A percentile compares a stretch with the other conserved stretches of the same genome.
phyloP scores from a whole-genome alignment of 2,888 invertebrate genomes.

The Monopis laevigella region DNA sequence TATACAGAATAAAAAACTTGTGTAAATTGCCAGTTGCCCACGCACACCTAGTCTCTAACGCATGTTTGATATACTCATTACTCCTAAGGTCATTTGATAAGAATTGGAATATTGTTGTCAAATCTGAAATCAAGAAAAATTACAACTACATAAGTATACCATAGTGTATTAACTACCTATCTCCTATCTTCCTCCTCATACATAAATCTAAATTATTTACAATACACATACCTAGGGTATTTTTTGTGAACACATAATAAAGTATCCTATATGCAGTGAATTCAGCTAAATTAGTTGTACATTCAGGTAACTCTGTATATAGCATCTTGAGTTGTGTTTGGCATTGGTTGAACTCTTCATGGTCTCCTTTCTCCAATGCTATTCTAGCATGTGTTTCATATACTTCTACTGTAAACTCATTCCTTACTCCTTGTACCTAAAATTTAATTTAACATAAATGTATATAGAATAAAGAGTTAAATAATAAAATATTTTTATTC shows the following conservation, averaged over 20 bases:
- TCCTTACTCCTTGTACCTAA: constrained; percentile 94
- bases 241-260: constrained; percentile 98
- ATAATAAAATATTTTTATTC: constrained; percentile 13
- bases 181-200: no score
- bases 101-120: constrained; percentile 89
- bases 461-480: background rate
- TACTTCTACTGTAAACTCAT: constrained; percentile 95
- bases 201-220: no score
- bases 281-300: constrained; percentile 81
- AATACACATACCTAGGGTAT: constrained; percentile 87
- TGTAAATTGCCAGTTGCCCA: constrained; percentile 95
- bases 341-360: constrained; percentile 99
- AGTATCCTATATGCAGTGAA: constrained; percentile 97
- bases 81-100: constrained; percentile 80
- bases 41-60: constrained; percentile 88
- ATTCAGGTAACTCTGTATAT: constrained; percentile 80
- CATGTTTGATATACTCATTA: constrained; percentile 85
- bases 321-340: constrained; percentile 97
- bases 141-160: no score
- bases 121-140: no score
- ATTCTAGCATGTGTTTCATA: constrained; percentile 99
- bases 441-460: constrained; percentile 19
- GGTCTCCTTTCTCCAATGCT: constrained; percentile 97
- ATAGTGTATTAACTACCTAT: no score
- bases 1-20: constrained; percentile 91